A percentile compares a stretch with the other conserved stretches of the same genome.
These are phyloP conservation scores for Thaumetopoea pityocampa DNA, from an alignment of 1,140 invertebrate species.

Conservation along the genomic window DNA sequence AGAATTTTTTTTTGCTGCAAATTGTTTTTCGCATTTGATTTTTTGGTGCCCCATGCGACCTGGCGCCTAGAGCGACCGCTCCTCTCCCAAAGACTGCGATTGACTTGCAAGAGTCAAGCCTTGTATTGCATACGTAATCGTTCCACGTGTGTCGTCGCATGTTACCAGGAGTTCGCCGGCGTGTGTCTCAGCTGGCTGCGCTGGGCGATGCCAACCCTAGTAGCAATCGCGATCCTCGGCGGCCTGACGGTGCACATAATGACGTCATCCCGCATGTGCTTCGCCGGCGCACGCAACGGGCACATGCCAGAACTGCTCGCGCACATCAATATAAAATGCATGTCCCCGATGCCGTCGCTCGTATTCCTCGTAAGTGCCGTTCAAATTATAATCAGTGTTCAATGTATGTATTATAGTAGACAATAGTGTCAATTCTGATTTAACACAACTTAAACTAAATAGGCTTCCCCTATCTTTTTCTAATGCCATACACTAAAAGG, in stretches of 20 bases:
- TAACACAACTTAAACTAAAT: neutral
- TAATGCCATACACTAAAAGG: too few relatives aligned
- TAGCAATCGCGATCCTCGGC: constrained; percentile 90
- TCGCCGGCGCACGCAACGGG: constrained; percentile 92
- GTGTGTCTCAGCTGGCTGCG: constrained; percentile 82
- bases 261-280: constrained; percentile 93
- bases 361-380: constrained; percentile 84
- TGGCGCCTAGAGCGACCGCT: too few relatives aligned
- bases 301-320: constrained; percentile 91
- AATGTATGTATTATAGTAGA: constrained; percentile 13
- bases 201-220: constrained; percentile 90
- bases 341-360: constrained; percentile 90
- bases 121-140: neutral
- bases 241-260: constrained; percentile 93
- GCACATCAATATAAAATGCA: constrained; percentile 88
- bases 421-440: neutral
- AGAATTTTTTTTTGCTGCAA: too few relatives aligned
- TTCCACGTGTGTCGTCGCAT: neutral
- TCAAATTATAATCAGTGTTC: too few relatives aligned
- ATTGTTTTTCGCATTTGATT: too few relatives aligned
- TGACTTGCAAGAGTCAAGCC: too few relatives aligned
- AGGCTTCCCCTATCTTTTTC: too few relatives aligned
- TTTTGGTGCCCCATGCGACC: too few relatives aligned
- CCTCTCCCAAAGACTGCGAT: too few relatives aligned
- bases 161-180: constrained; percentile 87